These are phyloP conservation scores for Cataglyphis rosenhaueri DNA, from an alignment of 2,888 invertebrate species.

Conservation along the genomic window DNA sequence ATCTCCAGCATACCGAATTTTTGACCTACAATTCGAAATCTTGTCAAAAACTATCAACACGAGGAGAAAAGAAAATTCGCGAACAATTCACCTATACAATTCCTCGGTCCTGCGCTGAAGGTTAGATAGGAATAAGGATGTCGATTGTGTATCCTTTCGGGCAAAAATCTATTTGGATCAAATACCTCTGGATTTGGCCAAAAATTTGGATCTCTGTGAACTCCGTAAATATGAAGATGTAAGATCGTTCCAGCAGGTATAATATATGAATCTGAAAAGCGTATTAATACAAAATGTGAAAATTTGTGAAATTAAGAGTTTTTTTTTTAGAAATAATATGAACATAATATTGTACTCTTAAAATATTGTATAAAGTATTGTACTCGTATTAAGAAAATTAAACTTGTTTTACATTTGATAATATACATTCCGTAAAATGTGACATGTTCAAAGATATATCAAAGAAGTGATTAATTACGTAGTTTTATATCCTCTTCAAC, in stretches of 20 bases:
- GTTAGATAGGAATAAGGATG: conserved; percentile 90
- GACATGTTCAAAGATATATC: neutral
- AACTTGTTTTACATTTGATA: too few species aligned
- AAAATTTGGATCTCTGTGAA: conserved; percentile 88
- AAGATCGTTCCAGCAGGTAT: conserved; percentile 87
- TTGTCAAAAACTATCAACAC: conserved; percentile 53
- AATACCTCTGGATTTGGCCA: conserved; percentile 89
- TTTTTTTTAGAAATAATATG: neutral
- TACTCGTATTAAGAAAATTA: neutral
- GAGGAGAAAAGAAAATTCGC: neutral
- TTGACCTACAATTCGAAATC: conserved; percentile 55
- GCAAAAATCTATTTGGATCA: conserved; percentile 90
- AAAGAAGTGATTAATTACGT: neutral
- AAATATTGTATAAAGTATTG: neutral
- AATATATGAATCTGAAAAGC: conserved; percentile 84
- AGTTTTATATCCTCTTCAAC: neutral
- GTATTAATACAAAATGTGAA: neutral
- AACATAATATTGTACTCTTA: neutral
- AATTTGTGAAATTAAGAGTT: neutral
- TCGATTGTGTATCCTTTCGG: conserved; percentile 85
- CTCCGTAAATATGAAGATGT: conserved; percentile 60
- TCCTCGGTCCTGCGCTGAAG: conserved; percentile 90
- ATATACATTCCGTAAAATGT: too few species aligned
- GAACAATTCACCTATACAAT: conserved; percentile 84
- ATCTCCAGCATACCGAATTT: conserved; percentile 78